Evolutionary conservation across 1,140 invertebrate genomes (phyloP).

Genomic region (Neodiprion pinetum): DNA sequence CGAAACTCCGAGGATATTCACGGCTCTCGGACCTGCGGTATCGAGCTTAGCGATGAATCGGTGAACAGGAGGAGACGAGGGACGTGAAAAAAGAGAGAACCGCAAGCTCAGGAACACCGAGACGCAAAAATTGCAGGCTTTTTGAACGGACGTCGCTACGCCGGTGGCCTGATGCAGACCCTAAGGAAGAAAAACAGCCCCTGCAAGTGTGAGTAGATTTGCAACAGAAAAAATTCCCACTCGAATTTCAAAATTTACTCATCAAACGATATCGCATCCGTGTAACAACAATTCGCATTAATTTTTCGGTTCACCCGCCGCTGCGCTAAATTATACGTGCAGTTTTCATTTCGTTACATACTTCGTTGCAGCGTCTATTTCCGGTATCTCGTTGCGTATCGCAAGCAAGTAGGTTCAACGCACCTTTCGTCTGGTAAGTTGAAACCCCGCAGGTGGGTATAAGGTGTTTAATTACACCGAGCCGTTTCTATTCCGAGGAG

Average conservation of each 20-base stretch:
- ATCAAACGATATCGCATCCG: background rate
- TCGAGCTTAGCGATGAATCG: background rate
- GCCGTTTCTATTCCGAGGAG: background rate
- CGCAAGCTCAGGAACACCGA: background rate
- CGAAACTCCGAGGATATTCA: background rate
- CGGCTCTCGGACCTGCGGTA: background rate
- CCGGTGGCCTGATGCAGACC: slow-evolving; percentile 76
- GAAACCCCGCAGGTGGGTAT: background rate
- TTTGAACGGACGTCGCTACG: slow-evolving; percentile 12
- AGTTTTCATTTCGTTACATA: no score
- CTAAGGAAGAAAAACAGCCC: slow-evolving; percentile 87
- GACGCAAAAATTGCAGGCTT: slow-evolving; percentile 10
- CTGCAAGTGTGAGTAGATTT: slow-evolving; percentile 81
- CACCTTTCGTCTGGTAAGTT: no score
- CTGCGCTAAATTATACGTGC: no score
- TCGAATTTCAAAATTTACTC: background rate
- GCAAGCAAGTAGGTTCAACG: no score
- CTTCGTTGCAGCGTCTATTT: no score
- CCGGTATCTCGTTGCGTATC: no score
- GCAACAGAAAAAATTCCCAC: background rate
- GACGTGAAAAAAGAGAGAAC: background rate
- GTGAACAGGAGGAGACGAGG: background rate
- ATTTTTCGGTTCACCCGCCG: no score
- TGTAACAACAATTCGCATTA: no score
- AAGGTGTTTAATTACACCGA: background rate